Conservation (phyloP, 2,797 vertebrate genomes). For the Xenentodon cancila region DNA sequence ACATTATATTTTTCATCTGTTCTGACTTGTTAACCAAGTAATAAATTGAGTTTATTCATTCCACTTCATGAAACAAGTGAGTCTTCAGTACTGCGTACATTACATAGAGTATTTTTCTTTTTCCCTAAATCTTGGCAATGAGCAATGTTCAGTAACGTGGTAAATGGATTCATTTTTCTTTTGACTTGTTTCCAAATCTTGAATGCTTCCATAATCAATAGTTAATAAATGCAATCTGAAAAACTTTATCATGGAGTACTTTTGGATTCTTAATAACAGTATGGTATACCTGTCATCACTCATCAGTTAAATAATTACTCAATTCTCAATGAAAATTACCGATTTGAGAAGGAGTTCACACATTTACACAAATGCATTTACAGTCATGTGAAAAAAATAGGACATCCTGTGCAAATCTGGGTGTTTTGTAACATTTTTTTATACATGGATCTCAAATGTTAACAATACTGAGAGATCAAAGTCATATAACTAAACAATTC, state of each 20-base stretch:
- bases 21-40: constrained; percentile 40
- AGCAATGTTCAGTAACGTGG: too few species aligned
- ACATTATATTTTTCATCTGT: constrained; percentile 31
- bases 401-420: too few species aligned
- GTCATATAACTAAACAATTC: too few species aligned
- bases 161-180: too few species aligned
- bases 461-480: too few species aligned
- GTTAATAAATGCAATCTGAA: not conserved
- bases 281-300: constrained; percentile 3
- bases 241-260: not conserved
- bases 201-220: too few species aligned
- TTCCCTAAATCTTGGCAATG: too few species aligned
- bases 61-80: constrained; percentile 15
- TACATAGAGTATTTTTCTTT: constrained; percentile 9
- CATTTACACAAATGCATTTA: constrained; percentile 3
- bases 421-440: too few species aligned
- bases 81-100: constrained; percentile 5
- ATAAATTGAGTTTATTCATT: constrained; percentile 29
- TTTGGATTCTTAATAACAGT: not conserved
- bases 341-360: constrained; percentile 8
- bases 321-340: not conserved
- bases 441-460: too few species aligned
- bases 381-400: too few species aligned
- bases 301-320: constrained; percentile 25
- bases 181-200: too few species aligned